These are phyloP conservation scores for Fistularia tabacaria DNA, from an alignment of 2,797 vertebrate species.

Conservation along the genomic window DNA sequence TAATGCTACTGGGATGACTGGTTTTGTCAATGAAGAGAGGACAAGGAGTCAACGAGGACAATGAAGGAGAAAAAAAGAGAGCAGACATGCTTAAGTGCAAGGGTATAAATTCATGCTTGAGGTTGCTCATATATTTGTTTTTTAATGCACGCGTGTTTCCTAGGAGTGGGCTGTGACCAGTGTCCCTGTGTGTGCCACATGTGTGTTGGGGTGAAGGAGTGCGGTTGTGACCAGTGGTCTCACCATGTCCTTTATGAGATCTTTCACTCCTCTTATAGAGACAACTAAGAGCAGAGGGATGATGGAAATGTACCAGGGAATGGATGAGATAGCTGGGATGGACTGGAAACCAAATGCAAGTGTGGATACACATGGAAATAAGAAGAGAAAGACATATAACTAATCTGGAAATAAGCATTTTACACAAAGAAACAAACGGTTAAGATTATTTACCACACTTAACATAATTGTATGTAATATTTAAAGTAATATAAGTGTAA, in stretches of 20 bases:
- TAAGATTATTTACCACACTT: no score
- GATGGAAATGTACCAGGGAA: constrained; percentile 88
- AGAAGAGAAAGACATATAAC: not conserved
- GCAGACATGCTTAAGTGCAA: constrained; percentile 30
- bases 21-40: constrained; percentile 68
- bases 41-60: constrained; percentile 72
- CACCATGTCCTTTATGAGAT: constrained; percentile 85
- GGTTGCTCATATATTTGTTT: constrained; percentile 26
- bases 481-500: no score
- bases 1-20: constrained; percentile 71
- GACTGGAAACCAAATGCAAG: constrained; percentile 55
- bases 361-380: not conserved
- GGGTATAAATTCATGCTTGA: constrained; percentile 26
- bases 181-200: no score
- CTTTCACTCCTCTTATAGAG: constrained; percentile 78
- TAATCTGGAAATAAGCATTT: not conserved
- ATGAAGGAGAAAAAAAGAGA: constrained; percentile 52
- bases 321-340: constrained; percentile 82
- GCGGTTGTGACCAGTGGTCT: constrained; percentile 44
- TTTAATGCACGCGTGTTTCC: not conserved
- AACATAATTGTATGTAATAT: no score
- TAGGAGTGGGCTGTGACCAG: not conserved
- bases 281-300: constrained; percentile 80
- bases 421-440: no score
- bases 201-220: no score